Percentiles rank a stretch among this genome's conserved stretches.
Evolutionary conservation across 2,888 invertebrate species (phyloP).

Genomic region (Diaphora mendica): DNA sequence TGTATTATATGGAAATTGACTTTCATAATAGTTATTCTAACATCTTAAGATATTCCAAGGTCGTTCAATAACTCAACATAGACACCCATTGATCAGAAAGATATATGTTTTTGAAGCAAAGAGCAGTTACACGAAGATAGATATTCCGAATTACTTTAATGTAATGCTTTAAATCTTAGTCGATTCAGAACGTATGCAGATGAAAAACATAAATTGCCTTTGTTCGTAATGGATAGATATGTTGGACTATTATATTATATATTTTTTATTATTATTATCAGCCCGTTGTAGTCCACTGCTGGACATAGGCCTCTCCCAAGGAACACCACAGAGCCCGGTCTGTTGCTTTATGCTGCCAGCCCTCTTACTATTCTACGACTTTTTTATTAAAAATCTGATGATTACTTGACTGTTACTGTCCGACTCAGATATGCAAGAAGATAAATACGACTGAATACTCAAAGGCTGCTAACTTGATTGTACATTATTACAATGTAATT

Average conservation of each 20-base stretch:
- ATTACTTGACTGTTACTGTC: not conserved
- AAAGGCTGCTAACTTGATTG: not conserved
- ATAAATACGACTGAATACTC: not conserved
- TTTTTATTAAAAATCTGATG: not conserved
- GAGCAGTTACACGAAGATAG: constrained; percentile 12
- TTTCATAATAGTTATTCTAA: not conserved
- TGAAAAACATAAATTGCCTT: not conserved
- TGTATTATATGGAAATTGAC: not conserved
- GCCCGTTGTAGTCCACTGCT: too few species aligned
- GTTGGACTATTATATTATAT: not conserved
- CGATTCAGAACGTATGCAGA: constrained; percentile 19
- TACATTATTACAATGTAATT: not conserved
- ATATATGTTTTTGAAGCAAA: constrained; percentile 13
- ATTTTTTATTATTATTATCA: not conserved
- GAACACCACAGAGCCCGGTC: too few species aligned
- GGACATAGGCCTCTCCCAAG: too few species aligned
- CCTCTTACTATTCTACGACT: too few species aligned
- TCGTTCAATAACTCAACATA: constrained; percentile 13
- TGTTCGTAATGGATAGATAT: too few species aligned
- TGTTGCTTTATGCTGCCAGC: too few species aligned
- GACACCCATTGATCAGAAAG: constrained; percentile 21
- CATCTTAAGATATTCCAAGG: constrained; percentile 8
- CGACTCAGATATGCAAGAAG: too few species aligned
- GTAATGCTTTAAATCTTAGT: constrained; percentile 30
- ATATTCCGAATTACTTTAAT: constrained; percentile 32